Conservation (phyloP, 2,113 vertebrate species). For the Cyrtonyx montezumae region DNA sequence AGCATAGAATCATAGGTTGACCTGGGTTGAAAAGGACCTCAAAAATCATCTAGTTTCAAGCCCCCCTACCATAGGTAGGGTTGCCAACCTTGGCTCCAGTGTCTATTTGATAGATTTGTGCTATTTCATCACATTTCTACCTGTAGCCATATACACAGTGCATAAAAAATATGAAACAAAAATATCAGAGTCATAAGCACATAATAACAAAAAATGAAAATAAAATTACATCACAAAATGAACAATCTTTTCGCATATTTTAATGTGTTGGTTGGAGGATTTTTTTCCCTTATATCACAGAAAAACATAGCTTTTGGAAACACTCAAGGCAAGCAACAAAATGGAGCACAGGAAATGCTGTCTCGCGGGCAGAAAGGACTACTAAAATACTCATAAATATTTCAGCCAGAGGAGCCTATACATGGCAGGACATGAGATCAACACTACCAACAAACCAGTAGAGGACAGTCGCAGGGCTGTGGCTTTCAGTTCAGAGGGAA, state of each 20-base stretch:
- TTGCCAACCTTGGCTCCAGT: background rate
- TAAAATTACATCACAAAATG: background rate
- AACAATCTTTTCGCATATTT: rapidly evolving
- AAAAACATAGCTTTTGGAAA: background rate
- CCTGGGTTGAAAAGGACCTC: too few species aligned
- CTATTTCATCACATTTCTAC: background rate
- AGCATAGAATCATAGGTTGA: background rate
- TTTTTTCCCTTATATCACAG: background rate
- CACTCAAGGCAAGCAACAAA: background rate
- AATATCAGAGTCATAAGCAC: background rate
- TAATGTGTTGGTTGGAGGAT: background rate
- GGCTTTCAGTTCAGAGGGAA: background rate
- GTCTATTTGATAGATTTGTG: background rate
- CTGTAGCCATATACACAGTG: background rate
- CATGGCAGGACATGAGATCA: background rate
- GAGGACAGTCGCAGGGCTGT: background rate
- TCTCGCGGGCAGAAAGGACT: background rate
- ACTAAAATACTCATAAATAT: background rate
- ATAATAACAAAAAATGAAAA: background rate
- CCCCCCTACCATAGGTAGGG: too few species aligned
- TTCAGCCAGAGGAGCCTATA: background rate
- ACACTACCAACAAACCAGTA: background rate
- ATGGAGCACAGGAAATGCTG: background rate
- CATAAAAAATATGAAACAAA: background rate
- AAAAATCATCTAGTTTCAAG: too few species aligned